Evolutionary conservation across 2,113 vertebrate genomes (phyloP), one percentile per base, ranked within the genome.

Genomic region (Edolisoma coerulescens): DNA sequence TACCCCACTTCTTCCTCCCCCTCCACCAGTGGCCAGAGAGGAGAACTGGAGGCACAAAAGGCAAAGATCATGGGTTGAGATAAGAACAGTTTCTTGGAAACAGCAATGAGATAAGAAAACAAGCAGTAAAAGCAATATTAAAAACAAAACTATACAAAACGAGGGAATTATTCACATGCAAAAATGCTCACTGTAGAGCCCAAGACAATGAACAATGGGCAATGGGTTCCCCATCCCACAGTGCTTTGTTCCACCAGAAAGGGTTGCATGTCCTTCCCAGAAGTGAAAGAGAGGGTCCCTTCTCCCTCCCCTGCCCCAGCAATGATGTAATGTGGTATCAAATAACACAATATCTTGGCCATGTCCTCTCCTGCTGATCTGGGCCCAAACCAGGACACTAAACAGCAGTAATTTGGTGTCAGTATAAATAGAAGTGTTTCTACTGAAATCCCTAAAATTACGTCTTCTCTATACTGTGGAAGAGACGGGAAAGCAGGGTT

Each of bases 191-290:
- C 22, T 50, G 10, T 13, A n/a, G 28, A n/a, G 5, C 23, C 8
- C 19, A 24, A 81, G 52, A 45, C 33, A 52, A 45, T n/a, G 24
- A 45, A n/a, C 16, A 44, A 37, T 9, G 32, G 18, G 5, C 22
- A 37, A 37, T 13, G 7, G 42, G 5, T 4, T 80, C 26, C 22
- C 21, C 16, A 63, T 18, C 5, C 33, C 1, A 3, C 4, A 4
- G 27, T 0, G 3, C 7, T 35, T 56, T 35, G 17, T 35, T 63
- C 26, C 33, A 24, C 10, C 9, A 32, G 44, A 44, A 37, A 65
- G 6, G 5, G 27, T 5, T 33, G 4, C 21, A 6, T 0, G 0
- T 64, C 27, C 32, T 49, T 69, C 39, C 22, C 53, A 52, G 63
- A 68, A 77, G 10, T 14, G 32, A 42, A 24, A 52, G 33, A 53